These are phyloP conservation scores for Xiphophorus maculatus DNA, from an alignment of 2,113 vertebrate species.

Conservation along the genomic window DNA sequence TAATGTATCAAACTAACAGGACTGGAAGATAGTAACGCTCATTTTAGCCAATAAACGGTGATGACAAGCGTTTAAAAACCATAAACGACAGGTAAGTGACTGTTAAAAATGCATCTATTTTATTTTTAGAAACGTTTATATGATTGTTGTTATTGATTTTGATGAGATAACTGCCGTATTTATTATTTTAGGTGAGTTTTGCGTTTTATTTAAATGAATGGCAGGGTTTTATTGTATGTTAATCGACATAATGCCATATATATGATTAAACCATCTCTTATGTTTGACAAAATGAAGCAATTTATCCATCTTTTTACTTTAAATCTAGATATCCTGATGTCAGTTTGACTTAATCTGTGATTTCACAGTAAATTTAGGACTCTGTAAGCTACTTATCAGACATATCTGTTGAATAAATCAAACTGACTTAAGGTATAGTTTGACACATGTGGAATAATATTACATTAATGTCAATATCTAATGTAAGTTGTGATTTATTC, in stretches of 20 bases:
- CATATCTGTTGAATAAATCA: not conserved
- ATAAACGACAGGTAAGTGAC: not conserved
- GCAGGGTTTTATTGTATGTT: not conserved
- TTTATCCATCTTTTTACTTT: not conserved
- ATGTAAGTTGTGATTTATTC: too few species aligned
- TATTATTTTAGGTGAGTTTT: not conserved
- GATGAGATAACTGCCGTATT: not conserved
- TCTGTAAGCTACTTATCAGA: not conserved
- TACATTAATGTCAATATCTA: too few species aligned
- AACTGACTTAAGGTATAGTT: too few species aligned
- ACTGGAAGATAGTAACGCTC: not conserved
- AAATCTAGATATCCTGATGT: constrained; percentile 33
- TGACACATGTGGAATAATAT: too few species aligned
- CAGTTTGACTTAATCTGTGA: too few species aligned
- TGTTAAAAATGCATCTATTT: too few species aligned
- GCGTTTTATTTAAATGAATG: not conserved
- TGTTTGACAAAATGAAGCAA: constrained; percentile 49
- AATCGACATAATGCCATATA: too few species aligned
- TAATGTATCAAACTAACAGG: not conserved
- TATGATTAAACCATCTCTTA: not conserved
- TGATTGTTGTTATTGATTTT: not conserved
- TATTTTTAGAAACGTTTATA: not conserved
- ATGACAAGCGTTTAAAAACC: not conserved
- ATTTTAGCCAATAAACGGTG: too few species aligned
- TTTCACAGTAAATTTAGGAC: too few species aligned